Evolutionary conservation across 2,797 vertebrate species (phyloP), one percentile per base, ranked within the genome.

Genomic region (Calcarius lapponicus): DNA sequence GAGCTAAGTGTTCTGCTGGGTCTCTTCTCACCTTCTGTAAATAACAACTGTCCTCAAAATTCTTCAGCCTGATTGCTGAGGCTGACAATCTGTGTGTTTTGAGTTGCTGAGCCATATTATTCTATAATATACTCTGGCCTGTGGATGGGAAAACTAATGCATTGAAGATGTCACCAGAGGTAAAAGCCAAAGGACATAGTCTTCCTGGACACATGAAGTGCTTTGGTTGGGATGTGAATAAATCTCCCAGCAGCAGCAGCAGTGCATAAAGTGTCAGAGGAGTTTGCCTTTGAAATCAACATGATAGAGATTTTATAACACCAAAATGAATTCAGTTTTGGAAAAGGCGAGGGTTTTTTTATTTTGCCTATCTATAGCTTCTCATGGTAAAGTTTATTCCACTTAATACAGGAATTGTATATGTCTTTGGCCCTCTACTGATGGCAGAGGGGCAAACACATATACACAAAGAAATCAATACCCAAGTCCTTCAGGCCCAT

Each of bases 21-120:
- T 88, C 61, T 90, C 91, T 94, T 88, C 86, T 86, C 90, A 38
- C 80, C 88, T 89, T 93, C 93, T 64, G 85, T 96, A 93, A 94
- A 94, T 95, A 97, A 96, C 85, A 92, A 92, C 93, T 92, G 91
- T 80, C 93, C 94, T 93, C 50, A 53, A 79, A 84, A 90, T 90
- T 96, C 91, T 88, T 91, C 58, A 66, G 88, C 53, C 86, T 95
- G 94, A 91, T 96, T 96, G 89, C 84, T 25, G 69, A 92, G 72
- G 40, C 86, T 95, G 86, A 84, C 80, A 72, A 72, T 82, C 87
- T 95, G 70, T 95, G 91, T 86, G 75, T 85, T 96, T 96, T 54
- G 81, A 94, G 90, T 64, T 92, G 91, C 75, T 85, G 95, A 95
- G 85, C 91, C 0, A 1, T 93, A 90, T 93, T 95, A 95, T 90